A percentile compares a stretch with the other conserved stretches of the same genome.
These are phyloP conservation scores for Cyclopterus lumpus DNA, from an alignment of 2,797 vertebrate genomes.

Conservation along the genomic window DNA sequence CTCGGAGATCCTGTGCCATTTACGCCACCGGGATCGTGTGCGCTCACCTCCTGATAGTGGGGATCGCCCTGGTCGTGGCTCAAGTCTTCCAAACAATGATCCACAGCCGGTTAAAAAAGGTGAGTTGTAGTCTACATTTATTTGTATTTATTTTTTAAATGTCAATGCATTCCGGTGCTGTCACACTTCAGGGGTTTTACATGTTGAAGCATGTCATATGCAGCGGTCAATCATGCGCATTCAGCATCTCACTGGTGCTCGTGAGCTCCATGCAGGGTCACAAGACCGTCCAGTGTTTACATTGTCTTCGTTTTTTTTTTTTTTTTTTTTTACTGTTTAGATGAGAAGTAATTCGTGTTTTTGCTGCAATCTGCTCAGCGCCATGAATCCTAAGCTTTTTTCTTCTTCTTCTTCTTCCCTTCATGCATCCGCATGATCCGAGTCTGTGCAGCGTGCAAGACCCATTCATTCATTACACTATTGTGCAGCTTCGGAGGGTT, in stretches of 20 bases:
- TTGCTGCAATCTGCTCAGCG: slow-evolving; percentile 22
- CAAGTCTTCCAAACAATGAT: slow-evolving; percentile 89
- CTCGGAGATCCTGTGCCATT: slow-evolving; percentile 86
- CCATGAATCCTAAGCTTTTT: neutral
- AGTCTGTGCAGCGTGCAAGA: slow-evolving; percentile 30
- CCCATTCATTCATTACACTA: neutral
- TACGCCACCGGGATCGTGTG: slow-evolving; percentile 86
- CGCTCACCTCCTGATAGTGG: slow-evolving; percentile 85
- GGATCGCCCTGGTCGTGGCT: slow-evolving; percentile 86
- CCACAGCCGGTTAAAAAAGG: slow-evolving; percentile 85
- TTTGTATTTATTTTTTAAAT: too few relatives aligned
- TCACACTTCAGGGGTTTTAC: slow-evolving; percentile 34
- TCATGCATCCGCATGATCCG: slow-evolving; percentile 41
- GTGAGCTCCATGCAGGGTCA: slow-evolving; percentile 25
- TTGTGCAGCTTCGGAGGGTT: slow-evolving; percentile 2
- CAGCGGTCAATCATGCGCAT: slow-evolving; percentile 45
- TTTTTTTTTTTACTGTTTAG: neutral
- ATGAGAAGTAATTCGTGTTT: neutral
- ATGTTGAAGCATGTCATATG: slow-evolving; percentile 35
- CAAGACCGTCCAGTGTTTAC: neutral
- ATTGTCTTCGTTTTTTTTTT: neutral
- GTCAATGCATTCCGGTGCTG: slow-evolving; percentile 8
- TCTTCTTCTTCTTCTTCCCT: neutral
- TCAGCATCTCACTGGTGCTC: slow-evolving; percentile 8
- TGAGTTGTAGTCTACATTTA: slow-evolving; percentile 51